Base-by-base conservation (phyloP, 1,140 invertebrate species). In the Eubasilissa regina region DNA sequence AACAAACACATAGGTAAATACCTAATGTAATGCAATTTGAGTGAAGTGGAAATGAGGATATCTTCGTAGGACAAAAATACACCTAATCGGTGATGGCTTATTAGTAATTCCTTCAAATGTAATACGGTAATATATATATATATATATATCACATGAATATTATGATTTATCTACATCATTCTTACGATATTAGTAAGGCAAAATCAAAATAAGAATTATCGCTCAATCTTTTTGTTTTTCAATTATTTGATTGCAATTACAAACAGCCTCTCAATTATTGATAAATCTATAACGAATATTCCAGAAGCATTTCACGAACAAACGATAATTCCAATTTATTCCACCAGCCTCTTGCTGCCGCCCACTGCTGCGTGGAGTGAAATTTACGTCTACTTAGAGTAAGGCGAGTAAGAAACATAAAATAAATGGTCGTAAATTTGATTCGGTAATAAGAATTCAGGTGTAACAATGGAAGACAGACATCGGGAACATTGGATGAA, bases 371-470 rank as follows among this genome's bases (percentile, higher is more conserved):
- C 75, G 53, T 56, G 62, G 64, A 70, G 74, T 76, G 68, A 79
- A 81, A 81, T 81, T 81, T 81, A 78, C 80, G 80, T 81, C 80
- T 81, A 77, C 80, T 81, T 81, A 81, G 73, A 48, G 77, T 79
- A 73, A 81, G 80, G 60, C 64, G 62, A 75, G 80, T 81, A 81
- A 81, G 76, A 73, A 78, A 81, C 76, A 79, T 62, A 76, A 76
- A 79, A 81, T 81, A 79, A 78, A 77, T 72, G 80, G 62, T 66
- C 77, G 77, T 81, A 81, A 81, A 81, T 81, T 79, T 77, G 73
- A 81, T 81, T 79, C 77, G 74, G 77, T 81, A 81, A 81, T 81
- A 81, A 78, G 77, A 81, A 73, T 45, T 21, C 70, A 51, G 70
- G 53, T 77, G 35, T 43, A 77, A 79, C 80, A 81, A 81, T 76